Evolutionary conservation across 2,797 vertebrate species (phyloP).

Genomic region (Schizothorax lantsangensis): DNA sequence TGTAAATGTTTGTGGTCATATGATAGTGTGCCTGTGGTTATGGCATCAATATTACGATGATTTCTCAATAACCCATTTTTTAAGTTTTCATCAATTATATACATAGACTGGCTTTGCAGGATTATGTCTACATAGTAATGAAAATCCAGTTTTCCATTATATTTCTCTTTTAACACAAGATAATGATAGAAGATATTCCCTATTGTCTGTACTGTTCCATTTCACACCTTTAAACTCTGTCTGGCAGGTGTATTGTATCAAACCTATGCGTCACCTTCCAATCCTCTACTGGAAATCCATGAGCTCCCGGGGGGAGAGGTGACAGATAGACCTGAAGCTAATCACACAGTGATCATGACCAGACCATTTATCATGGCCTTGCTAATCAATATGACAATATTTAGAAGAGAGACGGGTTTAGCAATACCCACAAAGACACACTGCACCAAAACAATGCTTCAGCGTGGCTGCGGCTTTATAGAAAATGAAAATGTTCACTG

Average conservation of each 20-base stretch:
- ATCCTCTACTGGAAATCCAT: conserved; percentile 43
- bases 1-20: neutral
- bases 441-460: conserved; percentile 22
- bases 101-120: neutral
- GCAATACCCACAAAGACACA: neutral
- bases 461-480: neutral
- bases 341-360: conserved; percentile 34
- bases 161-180: neutral
- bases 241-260: conserved; percentile 28
- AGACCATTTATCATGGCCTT: conserved; percentile 41
- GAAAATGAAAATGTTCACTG: conserved; percentile 46
- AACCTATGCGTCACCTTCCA: conserved; percentile 14
- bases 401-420: neutral
- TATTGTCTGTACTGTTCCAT: neutral
- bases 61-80: conserved; percentile 13
- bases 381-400: conserved; percentile 46
- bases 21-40: neutral
- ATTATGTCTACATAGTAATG: neutral
- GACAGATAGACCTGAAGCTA: conserved; percentile 37
- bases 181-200: neutral
- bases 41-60: neutral
- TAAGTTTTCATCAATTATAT: neutral
- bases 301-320: neutral
- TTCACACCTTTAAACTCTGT: conserved; percentile 4
- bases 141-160: neutral